Evolutionary conservation across 37 sponge, comb jelly and placozoan genomes (phyloP).

Genomic region (Agelas oroides): DNA sequence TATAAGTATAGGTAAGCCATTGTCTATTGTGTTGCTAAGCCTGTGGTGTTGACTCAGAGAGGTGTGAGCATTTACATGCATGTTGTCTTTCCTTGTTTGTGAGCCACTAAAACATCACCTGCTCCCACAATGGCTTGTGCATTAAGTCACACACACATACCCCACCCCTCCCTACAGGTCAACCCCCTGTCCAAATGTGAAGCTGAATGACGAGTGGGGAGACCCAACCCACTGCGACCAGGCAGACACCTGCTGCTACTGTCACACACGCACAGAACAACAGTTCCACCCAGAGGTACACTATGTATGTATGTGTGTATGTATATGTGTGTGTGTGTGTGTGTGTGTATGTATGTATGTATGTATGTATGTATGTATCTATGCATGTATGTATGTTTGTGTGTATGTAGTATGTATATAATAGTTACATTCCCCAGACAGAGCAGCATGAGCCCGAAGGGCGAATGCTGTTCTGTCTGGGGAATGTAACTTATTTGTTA

Average conservation of each 20-base stretch:
- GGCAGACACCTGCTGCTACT: constrained; percentile 88
- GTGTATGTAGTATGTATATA: no score
- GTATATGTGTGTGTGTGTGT: no score
- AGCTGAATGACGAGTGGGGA: constrained; percentile 97
- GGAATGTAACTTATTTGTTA: no score
- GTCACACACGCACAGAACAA: constrained; percentile 98
- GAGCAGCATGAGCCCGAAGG: no score
- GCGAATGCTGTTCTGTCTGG: no score
- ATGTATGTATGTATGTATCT: constrained; percentile 19
- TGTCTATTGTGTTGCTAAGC: no score
- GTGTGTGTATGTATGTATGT: constrained; percentile 17
- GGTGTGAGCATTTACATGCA: neutral
- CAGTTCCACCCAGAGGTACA: constrained; percentile 99
- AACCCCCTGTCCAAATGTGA: constrained; percentile 97
- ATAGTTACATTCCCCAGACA: no score
- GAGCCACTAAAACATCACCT: neutral
- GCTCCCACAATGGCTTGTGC: no score
- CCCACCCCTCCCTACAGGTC: no score
- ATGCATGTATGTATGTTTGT: no score
- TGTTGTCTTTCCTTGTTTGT: neutral
- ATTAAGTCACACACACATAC: no score
- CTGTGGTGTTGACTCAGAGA: neutral
- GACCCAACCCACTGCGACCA: constrained; percentile 93
- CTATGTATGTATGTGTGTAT: no score
- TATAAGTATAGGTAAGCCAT: constrained; percentile 90